phyloP scores from a whole-genome alignment of 2,888 invertebrate genomes.

The Bembecia ichneumoniformis region DNA sequence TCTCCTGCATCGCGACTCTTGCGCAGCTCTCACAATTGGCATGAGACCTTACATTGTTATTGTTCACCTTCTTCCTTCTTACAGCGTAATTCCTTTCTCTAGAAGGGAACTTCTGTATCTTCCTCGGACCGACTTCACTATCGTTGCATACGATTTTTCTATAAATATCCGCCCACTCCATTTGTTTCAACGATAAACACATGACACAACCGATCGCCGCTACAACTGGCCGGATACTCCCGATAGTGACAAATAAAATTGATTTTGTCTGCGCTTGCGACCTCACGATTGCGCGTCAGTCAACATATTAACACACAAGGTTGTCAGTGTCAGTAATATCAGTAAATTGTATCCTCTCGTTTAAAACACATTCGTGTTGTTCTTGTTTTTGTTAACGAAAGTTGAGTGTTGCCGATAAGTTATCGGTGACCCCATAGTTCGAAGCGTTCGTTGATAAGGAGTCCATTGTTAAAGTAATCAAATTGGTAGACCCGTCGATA shows the following conservation, averaged over 20 bases:
- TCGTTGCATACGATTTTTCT: constrained; percentile 39
- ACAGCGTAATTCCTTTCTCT: constrained; percentile 79
- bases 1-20: constrained; percentile 45
- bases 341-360: constrained; percentile 13
- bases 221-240: background rate
- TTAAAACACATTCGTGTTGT: constrained; percentile 26
- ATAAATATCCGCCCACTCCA: constrained; percentile 56
- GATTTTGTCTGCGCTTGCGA: constrained; percentile 31
- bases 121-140: constrained; percentile 38
- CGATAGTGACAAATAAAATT: constrained; percentile 4
- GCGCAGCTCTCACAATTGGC: constrained; percentile 55
- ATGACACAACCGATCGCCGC: constrained; percentile 18
- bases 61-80: constrained; percentile 69
- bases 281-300: constrained; percentile 10
- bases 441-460: background rate
- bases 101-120: constrained; percentile 77
- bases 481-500: background rate
- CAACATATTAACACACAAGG: constrained; percentile 23
- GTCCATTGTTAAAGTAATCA: background rate
- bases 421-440: constrained; percentile 31
- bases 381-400: constrained; percentile 19
- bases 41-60: constrained; percentile 42
- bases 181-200: constrained; percentile 58
- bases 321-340: constrained; percentile 30
- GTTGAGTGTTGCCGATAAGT: constrained; percentile 21